Percentiles rank a stretch among this genome's conserved stretches.
Conservation (phyloP, 2,797 vertebrate species). For the Pyrrhura leucotis region DNA sequence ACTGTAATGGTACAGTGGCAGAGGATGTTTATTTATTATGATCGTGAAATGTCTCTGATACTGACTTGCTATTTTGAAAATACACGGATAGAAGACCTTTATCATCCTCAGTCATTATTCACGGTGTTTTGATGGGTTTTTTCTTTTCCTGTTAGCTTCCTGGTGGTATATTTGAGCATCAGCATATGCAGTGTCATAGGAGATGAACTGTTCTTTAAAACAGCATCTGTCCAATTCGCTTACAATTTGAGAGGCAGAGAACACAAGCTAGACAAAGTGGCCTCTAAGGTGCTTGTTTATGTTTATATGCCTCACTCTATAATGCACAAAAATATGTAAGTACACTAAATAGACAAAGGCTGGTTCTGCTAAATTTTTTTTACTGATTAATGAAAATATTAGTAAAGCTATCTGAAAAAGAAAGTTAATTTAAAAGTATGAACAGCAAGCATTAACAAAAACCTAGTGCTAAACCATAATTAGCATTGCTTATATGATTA, state of each 20-base stretch:
- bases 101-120: not conserved
- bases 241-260: not conserved
- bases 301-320: not conserved
- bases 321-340: not conserved
- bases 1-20: not conserved
- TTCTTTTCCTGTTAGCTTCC: not conserved
- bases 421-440: not conserved
- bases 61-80: not conserved
- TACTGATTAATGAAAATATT: not conserved
- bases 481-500: not conserved
- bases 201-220: not conserved
- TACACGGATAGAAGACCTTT: not conserved
- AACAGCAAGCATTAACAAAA: not conserved
- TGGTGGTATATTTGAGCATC: not conserved
- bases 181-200: not conserved
- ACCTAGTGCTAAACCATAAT: not conserved
- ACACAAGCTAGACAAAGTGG: not conserved
- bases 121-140: not conserved
- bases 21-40: not conserved
- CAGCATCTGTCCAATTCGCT: not conserved
- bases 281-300: not conserved
- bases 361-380: not conserved
- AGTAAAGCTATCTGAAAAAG: not conserved
- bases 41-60: not conserved
- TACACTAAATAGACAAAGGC: not conserved